Evolutionary conservation across 2,888 invertebrate species (phyloP), one percentile per base, ranked within the genome.

Genomic region (Clunio marinus): DNA sequence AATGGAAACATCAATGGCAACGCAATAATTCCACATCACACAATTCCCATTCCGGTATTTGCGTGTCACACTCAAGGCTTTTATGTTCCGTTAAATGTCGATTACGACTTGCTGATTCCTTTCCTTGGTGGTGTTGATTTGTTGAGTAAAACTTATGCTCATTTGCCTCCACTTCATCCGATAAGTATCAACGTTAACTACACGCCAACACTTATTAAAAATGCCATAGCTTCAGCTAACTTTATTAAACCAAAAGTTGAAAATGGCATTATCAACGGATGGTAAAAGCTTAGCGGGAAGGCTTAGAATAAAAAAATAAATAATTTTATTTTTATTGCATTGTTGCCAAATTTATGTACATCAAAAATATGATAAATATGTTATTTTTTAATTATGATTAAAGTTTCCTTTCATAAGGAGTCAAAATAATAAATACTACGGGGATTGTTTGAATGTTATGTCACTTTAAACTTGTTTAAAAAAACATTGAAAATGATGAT

Each of bases 181-280:
- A 90, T 94, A 72, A 92, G 91, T 69, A 93, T 94, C 70, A 91
- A 90, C 76, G 93, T 93, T n/a, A 89, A 90, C 79, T 92, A 91
- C 65, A 74, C 76, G 73, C 73, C 75, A 67, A 72, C 73, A 69
- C 71, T 74, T 1, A 70, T 76, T 17, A 73, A 76, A n/a, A 72
- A 66, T 25, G 58, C 51, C 46, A 27, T 65, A n/a, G 58, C 60
- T 15, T 51, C 58, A 10, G 20, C 27, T 15, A 68, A 69, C 24
- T 55, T 46, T 25, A 66, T 77, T 75, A 71, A 75, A 45, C 69
- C 77, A 25, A 79, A 79, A 73, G 70, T 76, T 66, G 78, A 78
- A 72, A 66, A 32, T 35, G 74, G 75, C 69, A 76, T 78, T 32
- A 74, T 75, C 69, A 77, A 77, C 72, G 77, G 77, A 58, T 79